Evolutionary conservation across 2,797 vertebrate genomes (phyloP).

Genomic region (Dicrostonyx torquatus): DNA sequence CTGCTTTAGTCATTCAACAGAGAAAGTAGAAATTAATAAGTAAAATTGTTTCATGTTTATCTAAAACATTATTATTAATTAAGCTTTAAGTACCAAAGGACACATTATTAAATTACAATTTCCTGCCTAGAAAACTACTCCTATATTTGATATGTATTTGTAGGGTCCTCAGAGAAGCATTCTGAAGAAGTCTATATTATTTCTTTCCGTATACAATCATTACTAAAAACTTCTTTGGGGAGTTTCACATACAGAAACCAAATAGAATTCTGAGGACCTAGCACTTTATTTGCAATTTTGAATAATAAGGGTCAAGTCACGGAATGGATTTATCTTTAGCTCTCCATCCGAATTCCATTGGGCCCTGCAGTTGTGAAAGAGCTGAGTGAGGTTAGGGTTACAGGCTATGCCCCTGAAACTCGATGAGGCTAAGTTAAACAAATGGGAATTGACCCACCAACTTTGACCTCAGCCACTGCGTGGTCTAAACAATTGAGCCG

Average conservation of each 20-base stretch:
- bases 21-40: constrained; percentile 36
- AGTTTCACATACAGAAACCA: constrained; percentile 5
- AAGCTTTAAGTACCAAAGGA: constrained; percentile 28
- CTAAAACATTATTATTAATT: constrained; percentile 24
- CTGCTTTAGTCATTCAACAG: constrained; percentile 6
- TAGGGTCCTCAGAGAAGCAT: neutral
- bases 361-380: constrained; percentile 61
- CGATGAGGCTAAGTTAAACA: constrained; percentile 66
- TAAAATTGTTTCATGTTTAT: constrained; percentile 25
- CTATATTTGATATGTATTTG: neutral
- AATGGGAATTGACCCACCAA: constrained; percentile 62
- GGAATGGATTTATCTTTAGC: constrained; percentile 32
- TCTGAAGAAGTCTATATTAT: constrained; percentile 18
- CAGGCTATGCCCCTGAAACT: constrained; percentile 54
- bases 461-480: constrained; percentile 63
- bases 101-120: constrained; percentile 38
- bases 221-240: neutral
- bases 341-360: constrained; percentile 25
- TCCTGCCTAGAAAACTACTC: constrained; percentile 48
- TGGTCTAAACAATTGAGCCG: constrained; percentile 55
- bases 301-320: neutral
- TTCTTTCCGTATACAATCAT: constrained; percentile 29
- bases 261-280: constrained; percentile 6
- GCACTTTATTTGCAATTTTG: constrained; percentile 33
- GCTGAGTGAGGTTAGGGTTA: constrained; percentile 58